A percentile compares a stretch with the other conserved stretches of the same genome.
Conservation (phyloP, 2,888 invertebrate genomes). For the Synanthedon andrenaeformis region DNA sequence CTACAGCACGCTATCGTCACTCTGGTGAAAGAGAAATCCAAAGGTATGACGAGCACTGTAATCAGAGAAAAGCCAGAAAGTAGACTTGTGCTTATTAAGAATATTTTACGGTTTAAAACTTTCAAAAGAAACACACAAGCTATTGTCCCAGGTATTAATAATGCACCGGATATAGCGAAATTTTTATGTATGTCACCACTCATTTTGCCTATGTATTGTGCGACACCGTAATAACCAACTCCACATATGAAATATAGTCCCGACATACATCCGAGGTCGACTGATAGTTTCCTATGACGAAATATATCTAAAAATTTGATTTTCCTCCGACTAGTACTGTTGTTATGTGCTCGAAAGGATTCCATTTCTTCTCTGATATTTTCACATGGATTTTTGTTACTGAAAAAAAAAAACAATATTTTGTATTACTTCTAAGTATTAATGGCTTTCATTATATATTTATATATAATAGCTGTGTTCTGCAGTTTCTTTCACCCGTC, state of each 20-base stretch:
- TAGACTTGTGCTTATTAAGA: conserved; percentile 69
- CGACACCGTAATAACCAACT: conserved; percentile 86
- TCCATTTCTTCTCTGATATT: conserved; percentile 32
- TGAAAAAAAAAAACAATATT: conserved; percentile 16
- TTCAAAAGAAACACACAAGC: conserved; percentile 69
- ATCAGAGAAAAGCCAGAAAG: conserved; percentile 42
- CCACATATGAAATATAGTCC: conserved; percentile 83
- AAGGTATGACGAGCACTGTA: conserved; percentile 27
- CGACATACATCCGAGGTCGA: conserved; percentile 75
- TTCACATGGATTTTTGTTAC: conserved; percentile 23
- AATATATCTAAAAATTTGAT: conserved; percentile 44
- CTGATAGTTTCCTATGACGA: conserved; percentile 57
- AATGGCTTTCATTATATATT: background rate
- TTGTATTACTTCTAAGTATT: background rate
- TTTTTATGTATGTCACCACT: conserved; percentile 83
- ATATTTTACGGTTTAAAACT: conserved; percentile 70
- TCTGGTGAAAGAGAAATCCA: conserved; percentile 43
- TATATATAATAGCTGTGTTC: background rate
- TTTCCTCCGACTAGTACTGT: conserved; percentile 10
- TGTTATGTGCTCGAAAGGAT: conserved; percentile 16
- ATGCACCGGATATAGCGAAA: conserved; percentile 77
- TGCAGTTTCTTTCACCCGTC: too few species aligned
- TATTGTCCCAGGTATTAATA: conserved; percentile 74
- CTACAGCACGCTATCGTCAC: conserved; percentile 75
- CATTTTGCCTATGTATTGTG: conserved; percentile 81